Evolutionary conservation across 2,113 vertebrate genomes (phyloP).

Genomic region (Malurus alboscapulatus): DNA sequence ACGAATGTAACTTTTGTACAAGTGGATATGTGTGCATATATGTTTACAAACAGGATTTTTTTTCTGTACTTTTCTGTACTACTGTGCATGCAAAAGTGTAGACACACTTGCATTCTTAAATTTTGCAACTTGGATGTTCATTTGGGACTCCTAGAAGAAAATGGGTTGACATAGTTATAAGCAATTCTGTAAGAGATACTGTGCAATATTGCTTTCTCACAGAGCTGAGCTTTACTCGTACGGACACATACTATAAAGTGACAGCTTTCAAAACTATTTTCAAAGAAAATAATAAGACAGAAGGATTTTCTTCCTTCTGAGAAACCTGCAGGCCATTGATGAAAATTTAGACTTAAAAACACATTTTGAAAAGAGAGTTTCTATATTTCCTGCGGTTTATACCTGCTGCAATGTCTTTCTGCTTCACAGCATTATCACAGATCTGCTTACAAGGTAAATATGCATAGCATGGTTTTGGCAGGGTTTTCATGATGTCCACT

Average conservation of each 20-base stretch:
- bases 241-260: not conserved
- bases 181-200: not conserved
- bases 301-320: not conserved
- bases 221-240: not conserved
- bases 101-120: not conserved
- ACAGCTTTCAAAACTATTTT: not conserved
- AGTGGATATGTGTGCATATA: rapidly evolving
- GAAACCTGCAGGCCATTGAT: not conserved
- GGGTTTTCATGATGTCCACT: not conserved
- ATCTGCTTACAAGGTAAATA: not conserved
- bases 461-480: not conserved
- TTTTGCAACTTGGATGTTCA: not conserved
- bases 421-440: not conserved
- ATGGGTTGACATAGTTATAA: not conserved
- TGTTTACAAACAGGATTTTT: not conserved
- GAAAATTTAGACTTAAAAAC: not conserved
- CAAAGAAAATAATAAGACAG: not conserved
- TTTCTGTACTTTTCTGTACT: no score
- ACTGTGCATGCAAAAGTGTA: not conserved
- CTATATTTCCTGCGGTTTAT: not conserved
- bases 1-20: not conserved
- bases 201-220: not conserved
- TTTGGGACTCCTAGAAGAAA: not conserved
- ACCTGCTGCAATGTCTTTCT: not conserved
- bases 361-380: not conserved